These are phyloP conservation scores for Papilio machaon DNA, from an alignment of 1,140 invertebrate genomes.

Conservation along the genomic window DNA sequence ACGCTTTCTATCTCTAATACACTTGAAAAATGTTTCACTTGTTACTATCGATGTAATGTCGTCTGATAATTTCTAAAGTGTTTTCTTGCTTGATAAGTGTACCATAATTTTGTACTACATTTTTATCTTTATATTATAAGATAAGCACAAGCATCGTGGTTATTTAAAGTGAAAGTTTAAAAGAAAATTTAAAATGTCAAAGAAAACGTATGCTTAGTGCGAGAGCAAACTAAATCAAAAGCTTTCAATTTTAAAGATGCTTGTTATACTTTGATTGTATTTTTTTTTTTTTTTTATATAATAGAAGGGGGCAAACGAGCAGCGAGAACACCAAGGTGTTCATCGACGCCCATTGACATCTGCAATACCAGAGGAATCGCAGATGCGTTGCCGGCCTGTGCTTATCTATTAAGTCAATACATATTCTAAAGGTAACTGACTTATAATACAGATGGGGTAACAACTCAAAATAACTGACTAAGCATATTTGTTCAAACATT, in stretches of 20 bases:
- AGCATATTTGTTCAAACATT: slow-evolving; percentile 23
- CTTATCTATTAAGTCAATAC: neutral
- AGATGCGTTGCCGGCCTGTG: too few species aligned
- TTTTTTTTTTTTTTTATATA: too few species aligned
- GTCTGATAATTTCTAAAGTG: neutral
- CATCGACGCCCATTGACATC: too few species aligned
- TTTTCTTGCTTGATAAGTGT: neutral
- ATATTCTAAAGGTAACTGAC: slow-evolving; percentile 12
- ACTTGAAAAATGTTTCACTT: slow-evolving; percentile 10
- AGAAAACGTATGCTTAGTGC: neutral
- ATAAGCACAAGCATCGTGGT: too few species aligned
- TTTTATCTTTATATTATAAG: too few species aligned
- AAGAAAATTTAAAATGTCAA: neutral
- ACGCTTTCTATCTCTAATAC: slow-evolving; percentile 41
- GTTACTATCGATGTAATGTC: neutral
- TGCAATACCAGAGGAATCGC: too few species aligned
- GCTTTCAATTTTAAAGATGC: neutral
- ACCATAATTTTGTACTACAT: too few species aligned
- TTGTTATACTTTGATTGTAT: neutral
- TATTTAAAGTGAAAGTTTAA: neutral
- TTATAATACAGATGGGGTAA: neutral
- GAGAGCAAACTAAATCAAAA: neutral
- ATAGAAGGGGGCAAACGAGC: too few species aligned
- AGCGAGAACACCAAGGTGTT: too few species aligned
- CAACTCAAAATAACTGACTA: slow-evolving; percentile 14